A percentile compares a stretch with the other conserved stretches of the same genome.
These are phyloP conservation scores for Agelaius phoeniceus DNA, from an alignment of 2,113 vertebrate genomes.

Conservation along the genomic window DNA sequence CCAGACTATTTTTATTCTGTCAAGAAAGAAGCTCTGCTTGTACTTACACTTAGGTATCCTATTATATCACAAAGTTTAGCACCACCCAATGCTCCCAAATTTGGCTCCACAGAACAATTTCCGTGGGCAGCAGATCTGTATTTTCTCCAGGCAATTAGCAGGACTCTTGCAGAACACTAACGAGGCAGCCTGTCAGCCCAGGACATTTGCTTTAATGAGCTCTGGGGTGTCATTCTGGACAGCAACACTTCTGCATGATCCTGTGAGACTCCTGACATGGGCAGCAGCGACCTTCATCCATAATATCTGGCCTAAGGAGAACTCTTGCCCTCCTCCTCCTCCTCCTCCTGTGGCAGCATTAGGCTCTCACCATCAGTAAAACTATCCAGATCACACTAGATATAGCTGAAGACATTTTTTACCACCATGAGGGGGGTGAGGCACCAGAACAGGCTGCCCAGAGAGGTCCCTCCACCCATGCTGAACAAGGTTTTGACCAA, in stretches of 20 bases:
- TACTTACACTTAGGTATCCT: conserved; percentile 1
- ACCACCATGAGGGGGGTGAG: neutral
- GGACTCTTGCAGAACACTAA: conserved; percentile 4
- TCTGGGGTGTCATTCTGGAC: neutral
- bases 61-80: neutral
- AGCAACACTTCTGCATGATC: neutral
- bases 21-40: neutral
- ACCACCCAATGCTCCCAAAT: neutral
- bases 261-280: neutral
- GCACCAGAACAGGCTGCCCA: neutral
- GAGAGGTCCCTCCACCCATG: neutral
- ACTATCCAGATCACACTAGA: neutral
- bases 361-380: neutral
- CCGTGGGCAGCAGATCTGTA: neutral
- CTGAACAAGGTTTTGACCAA: neutral
- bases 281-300: neutral
- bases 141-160: conserved; percentile 38
- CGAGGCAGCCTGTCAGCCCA: neutral
- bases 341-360: neutral
- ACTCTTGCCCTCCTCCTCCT: neutral
- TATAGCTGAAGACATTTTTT: neutral
- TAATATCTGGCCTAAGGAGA: neutral
- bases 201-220: conserved; percentile 12
- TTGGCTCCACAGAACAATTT: neutral
- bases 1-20: neutral